These are phyloP conservation scores for Marisa cornuarietis DNA, from an alignment of 1,140 invertebrate species.

Conservation along the genomic window DNA sequence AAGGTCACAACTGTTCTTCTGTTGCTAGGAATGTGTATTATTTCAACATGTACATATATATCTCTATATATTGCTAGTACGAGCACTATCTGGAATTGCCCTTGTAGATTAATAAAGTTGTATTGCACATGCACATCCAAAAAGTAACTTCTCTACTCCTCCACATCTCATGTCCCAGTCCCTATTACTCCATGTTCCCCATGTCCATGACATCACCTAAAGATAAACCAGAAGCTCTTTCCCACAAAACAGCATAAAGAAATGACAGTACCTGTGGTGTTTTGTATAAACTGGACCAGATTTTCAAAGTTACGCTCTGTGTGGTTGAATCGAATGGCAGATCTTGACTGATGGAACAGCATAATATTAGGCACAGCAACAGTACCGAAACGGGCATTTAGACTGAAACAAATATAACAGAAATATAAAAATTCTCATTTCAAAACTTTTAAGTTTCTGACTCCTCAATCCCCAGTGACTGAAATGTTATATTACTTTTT, in stretches of 20 bases:
- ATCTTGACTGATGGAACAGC: slow-evolving; percentile 91
- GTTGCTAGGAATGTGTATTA: too few relatives aligned
- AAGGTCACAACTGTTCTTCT: too few relatives aligned
- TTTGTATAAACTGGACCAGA: slow-evolving; percentile 84
- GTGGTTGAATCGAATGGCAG: slow-evolving; percentile 86
- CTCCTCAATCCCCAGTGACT: too few relatives aligned
- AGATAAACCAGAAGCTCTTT: not conserved
- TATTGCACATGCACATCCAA: slow-evolving; percentile 9
- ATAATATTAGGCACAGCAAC: slow-evolving; percentile 75
- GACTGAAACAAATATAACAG: slow-evolving; percentile 29
- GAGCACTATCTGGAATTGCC: too few relatives aligned
- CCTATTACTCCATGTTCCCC: not conserved
- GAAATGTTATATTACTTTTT: too few relatives aligned
- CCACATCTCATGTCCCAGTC: too few relatives aligned
- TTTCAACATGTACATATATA: too few relatives aligned
- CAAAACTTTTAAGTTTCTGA: too few relatives aligned
- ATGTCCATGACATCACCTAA: not conserved
- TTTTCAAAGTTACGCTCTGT: slow-evolving; percentile 82
- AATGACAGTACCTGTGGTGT: slow-evolving; percentile 74
- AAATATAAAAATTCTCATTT: too few relatives aligned
- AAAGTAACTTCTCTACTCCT: not conserved
- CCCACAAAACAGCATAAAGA: not conserved
- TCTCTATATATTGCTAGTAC: too few relatives aligned
- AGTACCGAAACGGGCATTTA: slow-evolving; percentile 39
- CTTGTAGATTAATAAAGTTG: too few relatives aligned